Percentiles rank a stretch among this genome's conserved stretches.
These are phyloP conservation scores for Danio choprae DNA, from an alignment of 2,797 vertebrate species.

Conservation along the genomic window DNA sequence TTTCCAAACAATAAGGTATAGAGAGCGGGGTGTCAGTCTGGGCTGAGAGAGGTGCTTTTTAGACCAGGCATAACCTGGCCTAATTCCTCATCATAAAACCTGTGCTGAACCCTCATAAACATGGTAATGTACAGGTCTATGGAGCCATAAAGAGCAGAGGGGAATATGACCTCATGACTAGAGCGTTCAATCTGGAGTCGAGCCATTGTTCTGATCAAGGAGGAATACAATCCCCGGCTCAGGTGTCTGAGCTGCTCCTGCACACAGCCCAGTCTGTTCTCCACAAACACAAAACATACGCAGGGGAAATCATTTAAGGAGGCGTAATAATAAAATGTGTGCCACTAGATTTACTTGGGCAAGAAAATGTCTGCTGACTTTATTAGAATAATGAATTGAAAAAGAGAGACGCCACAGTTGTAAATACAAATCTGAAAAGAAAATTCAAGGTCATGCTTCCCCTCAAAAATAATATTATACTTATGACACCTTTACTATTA, in stretches of 20 bases:
- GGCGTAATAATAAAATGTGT: constrained; percentile 4
- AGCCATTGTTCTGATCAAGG: constrained; percentile 47
- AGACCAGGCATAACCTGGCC: constrained; percentile 9
- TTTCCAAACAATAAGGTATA: background rate
- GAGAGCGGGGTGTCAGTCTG: background rate
- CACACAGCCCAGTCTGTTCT: background rate
- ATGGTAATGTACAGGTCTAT: constrained; percentile 12
- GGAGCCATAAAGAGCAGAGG: constrained; percentile 37
- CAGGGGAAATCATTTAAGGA: background rate
- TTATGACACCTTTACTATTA: background rate
- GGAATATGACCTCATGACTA: constrained; percentile 55
- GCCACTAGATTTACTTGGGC: background rate
- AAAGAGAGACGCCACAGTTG: background rate
- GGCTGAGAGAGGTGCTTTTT: constrained; percentile 4
- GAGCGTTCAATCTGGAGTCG: constrained; percentile 41
- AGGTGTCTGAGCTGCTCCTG: constrained; percentile 35
- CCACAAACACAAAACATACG: constrained; percentile 17
- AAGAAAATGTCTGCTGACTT: background rate
- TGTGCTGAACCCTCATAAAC: constrained; percentile 24
- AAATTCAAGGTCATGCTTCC: background rate
- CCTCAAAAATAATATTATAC: background rate
- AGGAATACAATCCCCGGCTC: constrained; percentile 50
- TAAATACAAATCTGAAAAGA: constrained; percentile 3
- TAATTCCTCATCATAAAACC: constrained; percentile 21
- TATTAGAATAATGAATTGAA: background rate